phyloP scores from a whole-genome alignment of 1,140 invertebrate genomes.

The Cyphomyrmex costatus region DNA sequence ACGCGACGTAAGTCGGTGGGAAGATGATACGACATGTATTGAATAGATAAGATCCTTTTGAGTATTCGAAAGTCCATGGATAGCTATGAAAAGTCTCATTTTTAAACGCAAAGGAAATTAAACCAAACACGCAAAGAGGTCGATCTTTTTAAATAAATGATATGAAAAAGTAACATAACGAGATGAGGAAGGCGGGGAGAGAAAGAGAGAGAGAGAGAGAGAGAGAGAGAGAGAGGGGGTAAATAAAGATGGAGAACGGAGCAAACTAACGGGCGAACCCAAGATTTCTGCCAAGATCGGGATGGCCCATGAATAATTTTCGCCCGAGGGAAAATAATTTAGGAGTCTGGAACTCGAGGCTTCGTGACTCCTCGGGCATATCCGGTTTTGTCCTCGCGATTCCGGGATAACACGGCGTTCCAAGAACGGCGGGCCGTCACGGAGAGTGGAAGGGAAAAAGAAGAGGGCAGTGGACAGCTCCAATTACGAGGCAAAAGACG shows the following conservation, averaged over 20 bases:
- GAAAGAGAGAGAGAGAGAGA: conserved; percentile 29
- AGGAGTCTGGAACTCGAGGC: conserved; percentile 70
- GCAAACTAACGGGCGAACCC: conserved; percentile 61
- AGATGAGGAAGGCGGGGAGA: conserved; percentile 33
- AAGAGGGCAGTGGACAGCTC: conserved; percentile 53
- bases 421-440: conserved; percentile 36
- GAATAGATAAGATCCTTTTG: conserved; percentile 26
- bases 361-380: conserved; percentile 69
- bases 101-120: not conserved
- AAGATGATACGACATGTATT: conserved; percentile 14
- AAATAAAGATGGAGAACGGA: conserved; percentile 42
- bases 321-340: conserved; percentile 75
- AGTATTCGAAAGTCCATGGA: not conserved
- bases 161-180: conserved; percentile 62
- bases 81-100: not conserved
- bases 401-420: conserved; percentile 59
- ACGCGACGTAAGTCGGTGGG: not conserved
- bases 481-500: conserved; percentile 60
- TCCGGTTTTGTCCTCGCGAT: conserved; percentile 72
- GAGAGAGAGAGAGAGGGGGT: not conserved
- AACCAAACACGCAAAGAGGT: not conserved
- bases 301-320: conserved; percentile 76
- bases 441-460: not conserved
- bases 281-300: conserved; percentile 67
- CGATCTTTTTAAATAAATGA: conserved; percentile 5